phyloP scores from a whole-genome alignment of 2,113 vertebrate species.

The Sturnira hondurensis region DNA sequence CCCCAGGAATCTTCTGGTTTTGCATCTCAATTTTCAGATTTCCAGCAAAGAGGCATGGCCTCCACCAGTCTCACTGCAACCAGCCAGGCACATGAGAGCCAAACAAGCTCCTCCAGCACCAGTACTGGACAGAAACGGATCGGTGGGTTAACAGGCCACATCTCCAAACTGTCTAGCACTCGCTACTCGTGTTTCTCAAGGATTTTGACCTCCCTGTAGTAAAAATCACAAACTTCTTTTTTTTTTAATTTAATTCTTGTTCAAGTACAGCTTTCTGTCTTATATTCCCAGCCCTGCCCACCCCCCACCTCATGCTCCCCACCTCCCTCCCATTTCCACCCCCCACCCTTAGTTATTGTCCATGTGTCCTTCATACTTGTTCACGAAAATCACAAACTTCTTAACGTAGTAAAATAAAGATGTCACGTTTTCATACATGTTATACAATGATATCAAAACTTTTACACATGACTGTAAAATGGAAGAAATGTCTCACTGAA shows the following conservation, averaged over 20 bases:
- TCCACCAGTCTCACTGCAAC: background rate
- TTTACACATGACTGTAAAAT: background rate
- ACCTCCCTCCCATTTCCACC: too few relatives aligned
- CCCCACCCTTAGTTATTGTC: too few relatives aligned
- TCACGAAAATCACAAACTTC: background rate
- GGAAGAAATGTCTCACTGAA: background rate
- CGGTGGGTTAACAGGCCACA: accelerated
- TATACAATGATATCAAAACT: background rate
- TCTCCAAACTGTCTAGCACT: background rate
- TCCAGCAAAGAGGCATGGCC: background rate
- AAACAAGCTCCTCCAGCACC: background rate
- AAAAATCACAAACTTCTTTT: background rate
- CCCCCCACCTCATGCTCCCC: too few relatives aligned
- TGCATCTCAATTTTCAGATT: background rate
- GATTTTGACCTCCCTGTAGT: background rate
- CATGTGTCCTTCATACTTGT: too few relatives aligned
- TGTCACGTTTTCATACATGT: background rate
- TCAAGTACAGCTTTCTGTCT: too few relatives aligned
- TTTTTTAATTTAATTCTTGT: too few relatives aligned
- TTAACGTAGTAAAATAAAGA: background rate
- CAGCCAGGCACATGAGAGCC: too few relatives aligned
- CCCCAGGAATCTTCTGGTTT: background rate
- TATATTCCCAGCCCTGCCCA: too few relatives aligned
- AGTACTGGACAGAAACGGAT: background rate
- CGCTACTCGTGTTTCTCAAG: background rate